Evolutionary conservation across 35 echinoderm and acorn worm species (phyloP), one percentile per base, ranked within the genome.

Genomic region (Diadema setosum): DNA sequence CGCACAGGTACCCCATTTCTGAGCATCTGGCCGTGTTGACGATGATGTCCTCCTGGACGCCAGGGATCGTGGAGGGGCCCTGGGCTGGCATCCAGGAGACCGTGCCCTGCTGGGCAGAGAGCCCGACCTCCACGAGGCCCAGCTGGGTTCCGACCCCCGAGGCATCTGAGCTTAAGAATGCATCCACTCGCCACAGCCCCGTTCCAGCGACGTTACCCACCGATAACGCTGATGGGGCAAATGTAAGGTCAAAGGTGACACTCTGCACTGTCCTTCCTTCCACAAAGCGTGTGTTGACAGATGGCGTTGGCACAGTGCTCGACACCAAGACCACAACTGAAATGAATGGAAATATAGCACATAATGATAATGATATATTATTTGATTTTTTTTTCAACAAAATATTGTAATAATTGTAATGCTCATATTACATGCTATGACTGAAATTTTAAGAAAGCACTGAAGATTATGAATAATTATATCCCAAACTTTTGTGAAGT

Each of bases 201-300:
- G 49, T 83, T 4, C 94, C 94, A 0, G 76, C 69, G 9, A 90
- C 76, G 42, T 78, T 39, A 18, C 40, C 83, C 14, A 8, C 17
- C 16, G 85, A 81, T 16, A 2, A 42, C n/a, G 3, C 1, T 2
- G 65, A 42, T 14, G 94, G 94, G 16, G 45, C 42, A 26, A 96
- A 76, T n/a, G 81, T 70, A 20, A 96, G 89, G 69, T 88, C 69
- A 60, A 96, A 96, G 50, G 42, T 75, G 3, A 95, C 85, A 31
- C n/a, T 41, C 16, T 81, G 75, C 5, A 45, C 14, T 33, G 63
- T 20, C 20, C 60, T 82, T 23, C 93, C 93, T 45, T 95, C 88
- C 17, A 83, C 12, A 3, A 91, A 24, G 12, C 75, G 37, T 21
- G 12, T 85, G 11, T 88, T 58, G 23, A 76, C 17, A 2, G 27